Conservation (phyloP, 2,888 invertebrate genomes). For the Mongoloraphidia duomilia region DNA sequence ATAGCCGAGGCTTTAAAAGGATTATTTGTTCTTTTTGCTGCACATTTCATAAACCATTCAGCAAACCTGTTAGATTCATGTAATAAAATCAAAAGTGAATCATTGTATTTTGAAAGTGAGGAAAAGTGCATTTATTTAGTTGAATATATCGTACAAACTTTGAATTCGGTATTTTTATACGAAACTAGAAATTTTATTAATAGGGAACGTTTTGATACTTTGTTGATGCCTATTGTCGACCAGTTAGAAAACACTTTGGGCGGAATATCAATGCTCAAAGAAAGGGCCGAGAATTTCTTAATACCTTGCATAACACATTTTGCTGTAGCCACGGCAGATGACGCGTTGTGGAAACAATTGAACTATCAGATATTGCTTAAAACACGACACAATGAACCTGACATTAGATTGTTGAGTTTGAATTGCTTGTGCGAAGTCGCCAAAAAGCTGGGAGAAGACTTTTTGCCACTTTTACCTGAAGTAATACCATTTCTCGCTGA, state of each 20-base stretch:
- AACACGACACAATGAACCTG: constrained; percentile 59
- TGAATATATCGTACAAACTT: constrained; percentile 56
- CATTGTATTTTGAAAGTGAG: constrained; percentile 35
- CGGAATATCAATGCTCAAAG: constrained; percentile 42
- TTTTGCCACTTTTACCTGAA: constrained; percentile 77
- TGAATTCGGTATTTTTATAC: constrained; percentile 64
- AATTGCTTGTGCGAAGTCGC: constrained; percentile 65
- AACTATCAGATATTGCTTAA: constrained; percentile 84
- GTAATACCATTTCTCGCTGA: constrained; percentile 90
- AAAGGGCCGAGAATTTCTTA: constrained; percentile 43
- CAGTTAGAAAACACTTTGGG: constrained; percentile 67
- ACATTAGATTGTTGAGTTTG: constrained; percentile 59
- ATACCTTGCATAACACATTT: constrained; percentile 73
- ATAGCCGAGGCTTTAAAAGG: constrained; percentile 74
- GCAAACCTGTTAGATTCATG: constrained; percentile 55
- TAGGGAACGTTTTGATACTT: constrained; percentile 66
- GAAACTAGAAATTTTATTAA: constrained; percentile 75
- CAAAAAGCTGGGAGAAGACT: constrained; percentile 74
- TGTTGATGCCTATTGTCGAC: constrained; percentile 80
- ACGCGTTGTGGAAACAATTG: constrained; percentile 76
- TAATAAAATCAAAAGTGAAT: constrained; percentile 43
- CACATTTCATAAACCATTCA: constrained; percentile 69
- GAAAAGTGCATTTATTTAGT: constrained; percentile 47
- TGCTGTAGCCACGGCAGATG: constrained; percentile 68
- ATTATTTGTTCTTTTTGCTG: constrained; percentile 80